A percentile compares a stretch with the other conserved stretches of the same genome.
phyloP scores from a whole-genome alignment of 1,140 invertebrate species.

The Brachionus calyciflorus region DNA sequence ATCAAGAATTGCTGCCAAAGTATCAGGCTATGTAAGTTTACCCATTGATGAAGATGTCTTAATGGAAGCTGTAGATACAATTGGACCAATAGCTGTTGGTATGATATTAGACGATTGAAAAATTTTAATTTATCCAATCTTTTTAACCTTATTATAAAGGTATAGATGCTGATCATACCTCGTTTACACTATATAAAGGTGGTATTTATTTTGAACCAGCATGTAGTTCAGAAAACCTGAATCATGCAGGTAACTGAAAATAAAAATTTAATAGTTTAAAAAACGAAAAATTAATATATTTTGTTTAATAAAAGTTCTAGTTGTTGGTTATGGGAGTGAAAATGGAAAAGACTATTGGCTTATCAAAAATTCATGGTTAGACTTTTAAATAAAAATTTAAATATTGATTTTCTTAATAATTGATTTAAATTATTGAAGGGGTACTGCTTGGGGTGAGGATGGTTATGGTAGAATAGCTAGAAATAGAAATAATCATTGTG shows the following conservation, averaged over 20 bases:
- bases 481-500: constrained; percentile 80
- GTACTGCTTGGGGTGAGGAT: constrained; percentile 73
- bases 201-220: constrained; percentile 84
- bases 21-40: not conserved
- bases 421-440: constrained; percentile 68
- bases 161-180: constrained; percentile 29
- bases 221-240: constrained; percentile 72
- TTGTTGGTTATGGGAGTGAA: constrained; percentile 80
- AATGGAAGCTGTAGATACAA: constrained; percentile 32
- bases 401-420: not conserved
- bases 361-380: constrained; percentile 46
- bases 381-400: not conserved
- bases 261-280: not conserved
- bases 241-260: constrained; percentile 73
- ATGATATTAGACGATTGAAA: not conserved
- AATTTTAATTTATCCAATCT: not conserved
- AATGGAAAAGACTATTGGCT: constrained; percentile 69
- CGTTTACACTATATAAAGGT: constrained; percentile 55
- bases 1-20: not conserved
- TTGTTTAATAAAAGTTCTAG: not conserved
- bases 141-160: not conserved
- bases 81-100: constrained; percentile 42
- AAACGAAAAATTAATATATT: too few relatives aligned
- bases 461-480: constrained; percentile 85
- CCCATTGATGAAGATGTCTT: constrained; percentile 35